Evolutionary conservation across 2,113 vertebrate species (phyloP).

Genomic region (Trichechus manatus): DNA sequence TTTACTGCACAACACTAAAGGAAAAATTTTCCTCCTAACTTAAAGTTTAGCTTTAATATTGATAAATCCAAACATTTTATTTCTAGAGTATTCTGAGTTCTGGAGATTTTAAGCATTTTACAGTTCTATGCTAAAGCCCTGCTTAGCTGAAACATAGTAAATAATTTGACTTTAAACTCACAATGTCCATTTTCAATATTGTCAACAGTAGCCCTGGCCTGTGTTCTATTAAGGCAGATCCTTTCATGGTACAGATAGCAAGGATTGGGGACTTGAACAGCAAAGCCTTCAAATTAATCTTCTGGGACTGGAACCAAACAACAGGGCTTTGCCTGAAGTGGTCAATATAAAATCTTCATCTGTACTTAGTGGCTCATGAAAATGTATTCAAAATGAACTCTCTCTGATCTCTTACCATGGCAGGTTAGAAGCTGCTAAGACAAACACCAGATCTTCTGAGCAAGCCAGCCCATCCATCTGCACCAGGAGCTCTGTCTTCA

Average conservation of each 20-base stretch:
- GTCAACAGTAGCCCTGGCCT: constrained; percentile 76
- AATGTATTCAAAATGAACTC: constrained; percentile 84
- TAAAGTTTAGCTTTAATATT: constrained; percentile 77
- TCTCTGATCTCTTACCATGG: constrained; percentile 91
- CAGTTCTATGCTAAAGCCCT: constrained; percentile 82
- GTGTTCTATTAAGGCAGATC: constrained; percentile 83
- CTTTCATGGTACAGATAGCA: constrained; percentile 78
- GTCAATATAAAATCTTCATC: constrained; percentile 84
- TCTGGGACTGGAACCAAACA: constrained; percentile 86
- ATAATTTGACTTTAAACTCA: constrained; percentile 84
- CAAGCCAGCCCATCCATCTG: constrained; percentile 98
- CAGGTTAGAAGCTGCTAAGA: constrained; percentile 97
- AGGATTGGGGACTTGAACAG: constrained; percentile 79
- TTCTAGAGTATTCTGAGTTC: constrained; percentile 83
- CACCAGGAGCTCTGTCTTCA: constrained; percentile 98
- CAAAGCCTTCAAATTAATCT: constrained; percentile 86
- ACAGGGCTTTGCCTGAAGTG: constrained; percentile 79
- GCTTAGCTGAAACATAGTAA: constrained; percentile 85
- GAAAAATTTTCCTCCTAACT: constrained; percentile 76
- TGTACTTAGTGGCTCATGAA: constrained; percentile 84
- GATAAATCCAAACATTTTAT: constrained; percentile 79
- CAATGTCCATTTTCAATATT: constrained; percentile 86
- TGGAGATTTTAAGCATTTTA: constrained; percentile 87
- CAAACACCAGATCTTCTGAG: constrained; percentile 97
- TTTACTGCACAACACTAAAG: constrained; percentile 61